A percentile compares a stretch with the other conserved stretches of the same genome.
phyloP scores from a whole-genome alignment of 2,797 vertebrate species.

The Chelonia mydas region DNA sequence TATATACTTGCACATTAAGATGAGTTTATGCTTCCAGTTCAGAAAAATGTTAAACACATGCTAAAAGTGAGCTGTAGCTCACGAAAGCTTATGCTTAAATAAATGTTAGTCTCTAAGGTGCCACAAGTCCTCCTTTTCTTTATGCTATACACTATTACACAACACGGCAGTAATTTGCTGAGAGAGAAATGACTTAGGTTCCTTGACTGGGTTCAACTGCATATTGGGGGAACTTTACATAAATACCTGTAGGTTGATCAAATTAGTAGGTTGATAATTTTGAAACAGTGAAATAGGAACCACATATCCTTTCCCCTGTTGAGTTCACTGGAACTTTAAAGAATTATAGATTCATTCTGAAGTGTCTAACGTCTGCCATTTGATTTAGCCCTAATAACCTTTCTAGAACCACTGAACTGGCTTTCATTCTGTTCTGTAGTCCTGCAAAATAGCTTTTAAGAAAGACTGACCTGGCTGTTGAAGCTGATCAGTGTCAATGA shows the following conservation, averaged over 20 bases:
- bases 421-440: not conserved
- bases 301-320: not conserved
- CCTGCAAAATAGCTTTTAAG: not conserved
- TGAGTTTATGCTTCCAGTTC: not conserved
- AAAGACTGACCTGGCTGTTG: not conserved
- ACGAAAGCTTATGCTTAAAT: too few species aligned
- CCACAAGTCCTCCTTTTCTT: too few species aligned
- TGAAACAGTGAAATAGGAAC: not conserved
- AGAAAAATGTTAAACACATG: not conserved
- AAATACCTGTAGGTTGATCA: not conserved
- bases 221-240: not conserved
- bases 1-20: not conserved
- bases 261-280: not conserved
- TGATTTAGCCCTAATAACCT: constrained; percentile 2
- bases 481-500: not conserved
- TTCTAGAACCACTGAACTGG: not conserved
- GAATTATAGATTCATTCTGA: not conserved
- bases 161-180: not conserved
- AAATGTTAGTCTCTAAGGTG: too few species aligned
- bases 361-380: not conserved
- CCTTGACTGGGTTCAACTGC: not conserved
- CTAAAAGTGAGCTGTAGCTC: not conserved
- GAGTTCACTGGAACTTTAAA: not conserved
- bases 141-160: not conserved
- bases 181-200: not conserved